Evolutionary conservation across 2,113 vertebrate genomes (phyloP).

Genomic region (Corynorhinus townsendii): DNA sequence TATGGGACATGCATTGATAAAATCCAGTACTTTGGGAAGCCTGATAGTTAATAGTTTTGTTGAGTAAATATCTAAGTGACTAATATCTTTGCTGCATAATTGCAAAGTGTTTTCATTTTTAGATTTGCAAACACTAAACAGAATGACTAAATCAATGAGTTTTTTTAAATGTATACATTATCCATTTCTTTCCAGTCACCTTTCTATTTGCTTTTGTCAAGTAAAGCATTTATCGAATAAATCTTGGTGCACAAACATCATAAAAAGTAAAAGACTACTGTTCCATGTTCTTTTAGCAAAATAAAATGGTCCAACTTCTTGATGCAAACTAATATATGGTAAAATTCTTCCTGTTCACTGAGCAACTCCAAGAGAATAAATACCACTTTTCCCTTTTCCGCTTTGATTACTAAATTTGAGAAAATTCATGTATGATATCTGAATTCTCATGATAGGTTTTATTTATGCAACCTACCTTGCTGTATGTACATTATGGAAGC

Average conservation of each 20-base stretch:
- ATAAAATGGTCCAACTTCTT: background rate
- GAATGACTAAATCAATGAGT: background rate
- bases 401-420: background rate
- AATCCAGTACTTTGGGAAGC: background rate
- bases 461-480: background rate
- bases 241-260: background rate
- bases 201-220: background rate
- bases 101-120: background rate
- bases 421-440: background rate
- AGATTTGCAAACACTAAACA: background rate
- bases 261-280: background rate
- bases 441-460: background rate
- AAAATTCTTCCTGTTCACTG: background rate
- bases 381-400: background rate
- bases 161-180: background rate
- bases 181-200: background rate
- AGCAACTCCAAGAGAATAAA: background rate
- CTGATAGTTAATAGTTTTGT: background rate
- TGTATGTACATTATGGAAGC: background rate
- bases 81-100: background rate
- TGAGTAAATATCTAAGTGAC: background rate
- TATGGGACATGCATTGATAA: background rate
- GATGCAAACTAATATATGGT: background rate
- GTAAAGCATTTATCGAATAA: background rate
- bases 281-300: background rate